Evolutionary conservation across 2,113 vertebrate species (phyloP).

Genomic region (Chaetops frenatus): DNA sequence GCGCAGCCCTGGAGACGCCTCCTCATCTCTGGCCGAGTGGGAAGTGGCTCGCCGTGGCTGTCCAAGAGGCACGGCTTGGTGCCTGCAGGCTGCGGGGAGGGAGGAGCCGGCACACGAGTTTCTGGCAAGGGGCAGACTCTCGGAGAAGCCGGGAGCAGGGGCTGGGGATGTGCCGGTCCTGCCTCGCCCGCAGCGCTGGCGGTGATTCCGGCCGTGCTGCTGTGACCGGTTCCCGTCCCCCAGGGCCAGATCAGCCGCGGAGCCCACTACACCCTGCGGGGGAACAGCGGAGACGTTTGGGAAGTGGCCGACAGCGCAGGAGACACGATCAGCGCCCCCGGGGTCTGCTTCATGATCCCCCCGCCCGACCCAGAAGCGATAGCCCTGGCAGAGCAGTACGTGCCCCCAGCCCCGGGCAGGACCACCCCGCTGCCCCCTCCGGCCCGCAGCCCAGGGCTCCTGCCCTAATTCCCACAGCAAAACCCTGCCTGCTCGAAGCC

Average conservation of each 20-base stretch:
- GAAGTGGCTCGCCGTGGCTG: neutral
- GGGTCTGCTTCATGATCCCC: conserved; percentile 89
- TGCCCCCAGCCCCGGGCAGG: neutral
- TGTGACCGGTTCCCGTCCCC: neutral
- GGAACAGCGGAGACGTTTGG: conserved; percentile 81
- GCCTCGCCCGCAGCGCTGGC: rapidly evolving
- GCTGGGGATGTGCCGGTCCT: rapidly evolving
- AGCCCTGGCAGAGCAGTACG: conserved; percentile 81
- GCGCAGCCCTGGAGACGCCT: neutral
- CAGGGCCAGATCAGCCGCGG: conserved; percentile 86
- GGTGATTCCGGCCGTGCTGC: neutral
- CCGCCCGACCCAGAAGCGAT: conserved; percentile 84
- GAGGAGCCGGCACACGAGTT: neutral
- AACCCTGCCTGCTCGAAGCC: rapidly evolving
- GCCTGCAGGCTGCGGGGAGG: neutral
- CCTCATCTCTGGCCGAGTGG: neutral
- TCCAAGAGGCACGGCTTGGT: neutral
- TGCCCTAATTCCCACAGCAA: rapidly evolving
- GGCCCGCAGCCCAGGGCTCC: neutral
- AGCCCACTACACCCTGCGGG: conserved; percentile 83
- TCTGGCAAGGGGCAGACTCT: neutral
- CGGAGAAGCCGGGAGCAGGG: neutral
- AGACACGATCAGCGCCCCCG: conserved; percentile 75
- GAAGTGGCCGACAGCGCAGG: conserved; percentile 82
- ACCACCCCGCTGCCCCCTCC: neutral